Base-by-base conservation (phyloP, 2,888 invertebrate species). In the Salticus scenicus region DNA sequence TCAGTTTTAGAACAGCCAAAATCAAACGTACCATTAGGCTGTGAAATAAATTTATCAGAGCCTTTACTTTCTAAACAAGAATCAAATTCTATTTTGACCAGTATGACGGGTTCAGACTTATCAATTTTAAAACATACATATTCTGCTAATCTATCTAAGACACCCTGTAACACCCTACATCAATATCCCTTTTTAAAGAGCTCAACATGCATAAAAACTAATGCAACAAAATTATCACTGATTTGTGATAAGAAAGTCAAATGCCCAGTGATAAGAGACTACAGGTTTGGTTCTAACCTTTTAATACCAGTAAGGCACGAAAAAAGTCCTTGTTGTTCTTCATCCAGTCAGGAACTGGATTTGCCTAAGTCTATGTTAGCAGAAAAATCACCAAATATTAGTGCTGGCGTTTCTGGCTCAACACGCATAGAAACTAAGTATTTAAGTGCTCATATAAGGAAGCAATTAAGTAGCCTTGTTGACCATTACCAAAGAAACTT, bases 381-480 rank as follows among this genome's bases (percentile, higher is more conserved):
- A 24, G 57, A 57, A 1, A 57, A 24, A 57, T 57, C 57, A 24
- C 8, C 57, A 24, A 5, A 2, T 24, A 24, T 57, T 57, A 5
- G 57, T 1, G 20, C 57, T n/a, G 24, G 5, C 7, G 14, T 57
- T 24, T 8, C 57, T 24, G 24, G 17, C 5, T 24, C 28, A 28
- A 28, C 17, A 7, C 42, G n/a, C 31, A 37, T 77, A 10, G 0
- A 67, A 10, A 20, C 67, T 20, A 66, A 72, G 14, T 27, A 76
- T n/a, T 24, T 41, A 10, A 31, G 27, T 37, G 27, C 94, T 87
- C 96, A 96, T 91, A 93, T 94, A 31, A 94, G 95, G 74, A 94
- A 95, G 88, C 96, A 97, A 91, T 94, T 95, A 14, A 93, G 94
- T 28, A 95, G 95, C 5, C 94, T 96, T 77, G 94, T 95, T 88